Conservation (phyloP, 2,113 vertebrate genomes). For the Psettodes erumei region DNA sequence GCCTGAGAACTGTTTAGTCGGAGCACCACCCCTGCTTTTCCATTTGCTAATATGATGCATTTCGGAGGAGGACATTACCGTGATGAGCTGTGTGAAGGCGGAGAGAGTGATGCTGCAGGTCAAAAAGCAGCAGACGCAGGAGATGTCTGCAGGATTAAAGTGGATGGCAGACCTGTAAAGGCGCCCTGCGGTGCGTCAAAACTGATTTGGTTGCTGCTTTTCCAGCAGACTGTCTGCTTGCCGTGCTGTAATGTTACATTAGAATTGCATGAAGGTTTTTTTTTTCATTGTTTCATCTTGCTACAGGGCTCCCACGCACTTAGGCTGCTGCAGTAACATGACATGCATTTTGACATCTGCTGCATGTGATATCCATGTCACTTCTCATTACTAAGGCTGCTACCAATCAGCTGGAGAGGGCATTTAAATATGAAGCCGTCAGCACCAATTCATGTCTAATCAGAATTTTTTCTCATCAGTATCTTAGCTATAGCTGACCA, state of each 20-base stretch:
- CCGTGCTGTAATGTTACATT: conserved; percentile 16
- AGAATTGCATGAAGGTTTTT: conserved; percentile 17
- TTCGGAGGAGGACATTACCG: conserved; percentile 6
- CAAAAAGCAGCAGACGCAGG: conserved; percentile 20
- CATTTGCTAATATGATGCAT: conserved; percentile 13
- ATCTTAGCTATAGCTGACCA: not conserved
- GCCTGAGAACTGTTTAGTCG: not conserved
- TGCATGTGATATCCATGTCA: conserved; percentile 27
- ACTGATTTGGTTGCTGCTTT: conserved; percentile 30
- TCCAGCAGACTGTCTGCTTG: not conserved
- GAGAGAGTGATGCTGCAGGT: conserved; percentile 19
- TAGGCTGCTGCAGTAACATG: not conserved
- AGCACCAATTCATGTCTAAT: conserved; percentile 11
- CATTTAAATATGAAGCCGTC: conserved; percentile 30
- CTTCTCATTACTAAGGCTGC: conserved; percentile 2
- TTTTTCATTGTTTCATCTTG: conserved; percentile 14
- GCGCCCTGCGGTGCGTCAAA: conserved; percentile 6
- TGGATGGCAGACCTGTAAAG: conserved; percentile 6
- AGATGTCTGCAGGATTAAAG: not conserved
- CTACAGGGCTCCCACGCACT: not conserved
- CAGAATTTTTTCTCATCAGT: not conserved
- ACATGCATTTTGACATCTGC: conserved; percentile 18
- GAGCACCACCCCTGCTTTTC: not conserved
- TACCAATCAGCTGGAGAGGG: conserved; percentile 17
- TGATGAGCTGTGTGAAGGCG: conserved; percentile 9